Evolutionary conservation across 2,113 vertebrate species (phyloP), one percentile per base, ranked within the genome.

Genomic region (Acrocephalus kingi): DNA sequence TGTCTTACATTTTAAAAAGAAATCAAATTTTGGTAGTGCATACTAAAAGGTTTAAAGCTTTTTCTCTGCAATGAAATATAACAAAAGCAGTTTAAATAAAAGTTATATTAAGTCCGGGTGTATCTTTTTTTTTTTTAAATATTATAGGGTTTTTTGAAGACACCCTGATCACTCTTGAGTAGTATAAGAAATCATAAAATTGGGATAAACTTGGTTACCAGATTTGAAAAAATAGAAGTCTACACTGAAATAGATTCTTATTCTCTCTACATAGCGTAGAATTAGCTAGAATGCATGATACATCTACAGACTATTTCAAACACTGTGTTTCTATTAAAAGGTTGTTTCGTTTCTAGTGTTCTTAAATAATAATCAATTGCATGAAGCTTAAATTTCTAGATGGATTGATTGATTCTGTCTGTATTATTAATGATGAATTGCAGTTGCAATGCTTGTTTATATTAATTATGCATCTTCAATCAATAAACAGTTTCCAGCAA

Each of bases 401-500:
- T 79, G 4, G 85, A 94, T 89, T 85, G 41, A 83, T 93, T 91
- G 73, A 64, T 85, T 89, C 46, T 82, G 16, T 83, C 64, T 93
- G 5, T 80, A 63, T 83, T 78, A 83, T 73, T 76, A 85, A 71
- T 48, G 61, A 77, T 71, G 18, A 93, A 71, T 80, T 94, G 63
- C 30, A 59, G 51, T 89, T 83, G 55, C 51, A 88, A 7, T 68
- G 23, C 59, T 91, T 93, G n/a, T 79, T 94, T 91, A 45, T 69
- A 80, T 76, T 90, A 87, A 69, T 79, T 67, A 74, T 80, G 66
- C 52, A 64, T 80, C 79, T 88, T 81, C 75, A 77, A 63, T 94
- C 76, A 93, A 94, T 93, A 90, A 71, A 80, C 24, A 45, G 9
- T 51, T 88, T 90, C 45, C 20, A 95, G 79, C 64, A 90, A 93